Base-by-base conservation (phyloP, 2,888 invertebrate genomes). In the Neelides folsomi region DNA sequence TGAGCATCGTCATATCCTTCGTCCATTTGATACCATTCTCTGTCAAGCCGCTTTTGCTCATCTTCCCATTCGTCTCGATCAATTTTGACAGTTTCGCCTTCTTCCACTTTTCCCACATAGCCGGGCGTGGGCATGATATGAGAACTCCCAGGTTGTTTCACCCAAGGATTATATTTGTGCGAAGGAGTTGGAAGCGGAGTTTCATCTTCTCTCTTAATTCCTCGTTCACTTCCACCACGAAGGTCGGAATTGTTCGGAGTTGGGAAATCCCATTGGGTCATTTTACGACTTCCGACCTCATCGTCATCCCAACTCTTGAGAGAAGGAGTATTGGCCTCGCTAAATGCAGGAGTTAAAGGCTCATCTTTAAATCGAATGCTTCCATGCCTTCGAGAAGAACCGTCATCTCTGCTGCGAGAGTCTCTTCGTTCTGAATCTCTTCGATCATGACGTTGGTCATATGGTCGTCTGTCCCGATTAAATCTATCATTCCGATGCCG, bases 11-110 rank as follows among this genome's bases (percentile, higher is more conserved):
- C 83, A 68, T 84, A 84, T n/a, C 86, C 79, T 73, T 95, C 93
- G 64, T 92, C 95, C 74, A 94, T 82, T 58, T 83, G 84, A 69
- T 97, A 97, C 97, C 98, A 98, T 66, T 94, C 94, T 51, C 98
- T 75, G 69, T 98, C 97, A 2, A 93, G 72, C 60, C 88, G 78
- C 63, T 82, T 81, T 69, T 93, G 88, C 56, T 93, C 92, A 66
- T 86, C 86, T 68, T 89, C 86, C 92, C 92, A 94, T 45, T 84
- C 75, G 13, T 82, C 79, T 39, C 81, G 78, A 36, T 92, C 88
- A 20, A 82, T 78, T 43, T 83, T 81, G 13, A 76, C 71, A 34
- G 75, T 78, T 78, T 78, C 79, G 66, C 80, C 48, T 66, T 80
- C 49, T 70, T 76, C 69, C 65, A 67, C 72, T 13, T 51, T 53